These are phyloP conservation scores for Drosophila nasuta DNA, from an alignment of 1,140 invertebrate genomes.

Conservation along the genomic window DNA sequence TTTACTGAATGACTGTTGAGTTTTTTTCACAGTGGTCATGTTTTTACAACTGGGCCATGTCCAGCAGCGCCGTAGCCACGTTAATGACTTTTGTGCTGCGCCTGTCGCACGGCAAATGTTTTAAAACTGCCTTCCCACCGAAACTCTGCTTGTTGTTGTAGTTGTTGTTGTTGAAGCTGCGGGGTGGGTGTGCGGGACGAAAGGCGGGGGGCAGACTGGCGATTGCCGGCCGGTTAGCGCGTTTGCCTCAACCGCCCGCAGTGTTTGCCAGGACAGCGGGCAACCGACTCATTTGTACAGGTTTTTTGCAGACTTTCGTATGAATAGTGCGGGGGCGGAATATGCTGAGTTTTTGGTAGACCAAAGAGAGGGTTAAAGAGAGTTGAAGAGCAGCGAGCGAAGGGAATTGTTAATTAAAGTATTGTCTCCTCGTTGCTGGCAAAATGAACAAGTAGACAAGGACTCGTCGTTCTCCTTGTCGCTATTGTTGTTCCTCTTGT, in stretches of 20 bases:
- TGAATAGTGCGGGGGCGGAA: conserved; percentile 35
- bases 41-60: conserved; percentile 82
- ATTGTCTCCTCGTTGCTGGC: conserved; percentile 83
- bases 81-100: conserved; percentile 81
- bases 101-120: conserved; percentile 69
- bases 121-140: conserved; percentile 38
- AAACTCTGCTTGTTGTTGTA: conserved; percentile 18
- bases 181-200: conserved; percentile 37
- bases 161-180: conserved; percentile 15
- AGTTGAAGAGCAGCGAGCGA: conserved; percentile 30
- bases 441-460: conserved; percentile 84
- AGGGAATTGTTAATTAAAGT: conserved; percentile 84
- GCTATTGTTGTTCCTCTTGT: conserved; percentile 9
- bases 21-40: conserved; percentile 82
- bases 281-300: conserved; percentile 81
- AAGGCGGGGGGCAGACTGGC: conserved; percentile 41
- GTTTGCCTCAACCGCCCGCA: conserved; percentile 73
- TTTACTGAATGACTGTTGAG: conserved; percentile 64
- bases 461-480: conserved; percentile 56
- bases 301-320: conserved; percentile 54
- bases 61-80: conserved; percentile 73
- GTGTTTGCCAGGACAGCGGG: conserved; percentile 79
- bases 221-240: conserved; percentile 76
- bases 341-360: not conserved
- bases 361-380: not conserved